A percentile compares a stretch with the other conserved stretches of the same genome.
These are phyloP conservation scores for Lithosia quadra DNA, from an alignment of 2,888 invertebrate species.

Conservation along the genomic window DNA sequence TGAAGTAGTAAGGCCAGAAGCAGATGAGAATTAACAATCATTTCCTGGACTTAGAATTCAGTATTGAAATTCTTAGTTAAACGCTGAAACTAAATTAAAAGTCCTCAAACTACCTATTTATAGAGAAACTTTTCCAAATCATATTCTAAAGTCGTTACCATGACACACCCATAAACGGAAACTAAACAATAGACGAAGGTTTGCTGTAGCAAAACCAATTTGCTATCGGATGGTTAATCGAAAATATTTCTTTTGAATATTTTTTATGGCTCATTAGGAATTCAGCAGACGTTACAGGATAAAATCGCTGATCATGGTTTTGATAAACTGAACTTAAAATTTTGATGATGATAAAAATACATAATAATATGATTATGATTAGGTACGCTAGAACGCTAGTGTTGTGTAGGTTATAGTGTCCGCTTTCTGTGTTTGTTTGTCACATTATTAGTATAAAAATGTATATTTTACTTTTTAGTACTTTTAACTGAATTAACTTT, in stretches of 20 bases:
- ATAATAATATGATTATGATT: too few relatives aligned
- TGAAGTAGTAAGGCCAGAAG: too few relatives aligned
- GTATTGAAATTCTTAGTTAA: not conserved
- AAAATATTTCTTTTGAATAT: not conserved
- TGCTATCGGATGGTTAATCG: not conserved
- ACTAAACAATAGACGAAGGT: not conserved
- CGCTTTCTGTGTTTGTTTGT: too few relatives aligned
- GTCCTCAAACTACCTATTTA: not conserved
- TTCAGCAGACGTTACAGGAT: slow-evolving; percentile 4
- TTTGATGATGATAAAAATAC: not conserved
- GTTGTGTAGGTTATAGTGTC: too few relatives aligned
- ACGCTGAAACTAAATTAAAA: not conserved
- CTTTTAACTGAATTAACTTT: too few relatives aligned
- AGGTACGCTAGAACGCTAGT: too few relatives aligned
- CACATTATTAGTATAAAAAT: too few relatives aligned
- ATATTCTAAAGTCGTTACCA: not conserved
- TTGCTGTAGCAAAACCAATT: not conserved
- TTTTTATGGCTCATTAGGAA: slow-evolving; percentile 6
- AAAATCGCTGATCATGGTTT: slow-evolving; percentile 1
- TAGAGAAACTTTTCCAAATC: not conserved
- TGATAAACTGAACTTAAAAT: not conserved
- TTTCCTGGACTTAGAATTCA: too few relatives aligned
- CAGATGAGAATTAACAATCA: too few relatives aligned
- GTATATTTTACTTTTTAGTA: too few relatives aligned
- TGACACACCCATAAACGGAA: not conserved